Evolutionary conservation across 2,797 vertebrate species (phyloP).

Genomic region (Jordanella pulchra): DNA sequence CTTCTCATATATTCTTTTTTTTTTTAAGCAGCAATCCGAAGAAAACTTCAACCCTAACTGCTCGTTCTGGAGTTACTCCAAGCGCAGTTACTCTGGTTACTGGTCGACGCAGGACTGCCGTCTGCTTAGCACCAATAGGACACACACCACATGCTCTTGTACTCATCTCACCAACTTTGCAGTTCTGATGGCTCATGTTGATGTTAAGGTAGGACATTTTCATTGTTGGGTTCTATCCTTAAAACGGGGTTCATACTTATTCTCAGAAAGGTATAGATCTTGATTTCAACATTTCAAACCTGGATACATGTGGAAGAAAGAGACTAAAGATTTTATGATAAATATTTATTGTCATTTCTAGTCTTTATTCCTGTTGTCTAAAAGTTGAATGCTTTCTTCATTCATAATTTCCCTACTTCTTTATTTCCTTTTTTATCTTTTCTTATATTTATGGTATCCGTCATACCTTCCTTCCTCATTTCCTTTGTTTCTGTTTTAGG

Average conservation of each 20-base stretch:
- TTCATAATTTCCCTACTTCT: not conserved
- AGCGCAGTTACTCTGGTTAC: constrained; percentile 91
- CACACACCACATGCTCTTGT: constrained; percentile 95
- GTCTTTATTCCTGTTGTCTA: not conserved
- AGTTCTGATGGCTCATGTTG: constrained; percentile 96
- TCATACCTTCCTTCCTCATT: not conserved
- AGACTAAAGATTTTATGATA: not conserved
- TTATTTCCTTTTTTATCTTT: not conserved
- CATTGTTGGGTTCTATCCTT: not conserved
- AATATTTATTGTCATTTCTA: not conserved
- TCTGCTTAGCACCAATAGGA: constrained; percentile 90
- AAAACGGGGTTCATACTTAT: constrained; percentile 2
- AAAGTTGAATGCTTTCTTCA: not conserved
- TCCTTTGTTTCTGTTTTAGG: not conserved
- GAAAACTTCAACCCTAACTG: constrained; percentile 99
- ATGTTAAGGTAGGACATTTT: constrained; percentile 87
- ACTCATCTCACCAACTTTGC: constrained; percentile 98
- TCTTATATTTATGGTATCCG: not conserved
- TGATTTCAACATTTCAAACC: not conserved
- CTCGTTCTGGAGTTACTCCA: constrained; percentile 98
- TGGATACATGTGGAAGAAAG: constrained; percentile 11
- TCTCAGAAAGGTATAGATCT: not conserved
- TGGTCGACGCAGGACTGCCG: constrained; percentile 98
- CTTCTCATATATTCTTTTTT: constrained; percentile 3
- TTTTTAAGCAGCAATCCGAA: constrained; percentile 85